Base-by-base conservation (phyloP, 2,888 invertebrate genomes). In the Anagyrus pseudococci region DNA sequence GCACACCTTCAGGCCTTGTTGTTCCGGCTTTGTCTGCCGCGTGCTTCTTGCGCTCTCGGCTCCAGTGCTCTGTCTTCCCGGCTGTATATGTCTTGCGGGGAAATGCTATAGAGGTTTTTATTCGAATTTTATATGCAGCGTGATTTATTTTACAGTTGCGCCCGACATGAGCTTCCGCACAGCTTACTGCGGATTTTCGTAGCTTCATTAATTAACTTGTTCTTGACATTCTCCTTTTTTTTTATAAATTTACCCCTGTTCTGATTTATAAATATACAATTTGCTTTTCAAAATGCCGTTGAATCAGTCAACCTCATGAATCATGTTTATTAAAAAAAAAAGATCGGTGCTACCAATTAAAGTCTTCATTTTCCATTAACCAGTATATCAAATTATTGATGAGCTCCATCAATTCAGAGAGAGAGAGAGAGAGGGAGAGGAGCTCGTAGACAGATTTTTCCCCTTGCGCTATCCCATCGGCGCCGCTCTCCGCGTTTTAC, bases 401-500 rank as follows among this genome's bases (percentile, higher is more conserved):
- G 53, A 44, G 48, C 25, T 23, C 25, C 2, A 37, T 23, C 41
- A 37, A 44, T 22, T 48, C 33, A 20, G 4, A 4, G 17, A 17
- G 10, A 19, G n/a, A n/a, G n/a, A n/a, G n/a, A n/a, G 13, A 37
- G 33, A 37, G 33, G 6, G 10, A 29, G 4, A 29, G 29, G 6
- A 6, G 4, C 7, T 40, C n/a, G n/a, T n/a, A 22, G 19, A 41
- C 48, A 20, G 52, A 47, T 60, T 55, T 60, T 58, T 55, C 41
- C 40, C 40, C 48, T n/a, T 26, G 22, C 26, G 23, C 22, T 44
- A 23, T 20, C 17, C 23, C n/a, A 23, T 41, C 23, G 29, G 44
- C 13, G 26, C 17, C 48, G 41, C 37, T 22, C 48, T 19, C 15
- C 37, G 19, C 40, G 25, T 62, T 62, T 57, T 47, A 53, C 40